Base-by-base conservation (phyloP, 1,140 invertebrate species). In the Whitmania pigra region DNA sequence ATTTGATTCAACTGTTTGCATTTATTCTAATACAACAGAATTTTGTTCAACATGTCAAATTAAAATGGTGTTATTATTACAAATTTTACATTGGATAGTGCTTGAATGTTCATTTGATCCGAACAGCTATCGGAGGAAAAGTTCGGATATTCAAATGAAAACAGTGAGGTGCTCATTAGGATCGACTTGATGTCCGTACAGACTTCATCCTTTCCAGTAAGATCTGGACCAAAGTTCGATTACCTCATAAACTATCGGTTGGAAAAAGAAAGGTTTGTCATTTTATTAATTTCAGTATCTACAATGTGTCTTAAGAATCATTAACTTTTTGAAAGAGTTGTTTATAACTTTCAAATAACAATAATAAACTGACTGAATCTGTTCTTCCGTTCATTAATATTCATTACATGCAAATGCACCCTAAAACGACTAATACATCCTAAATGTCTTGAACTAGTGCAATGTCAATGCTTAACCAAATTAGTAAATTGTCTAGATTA, bases 161-260 rank as follows among this genome's bases (percentile, higher is more conserved):
- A 29, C 20, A 63, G 71, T 15, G 73, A 74, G n/a, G 49, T 74
- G n/a, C 40, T 55, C 5, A 31, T 74, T 6, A 53, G 73, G 54
- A 55, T 74, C 13, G 63, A 74, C 53, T 55, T 74, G 31, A 25
- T 74, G 2, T 74, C 73, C 6, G 31, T 72, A 20, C 73, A 74
- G 67, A 72, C 70, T 2, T 54, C 70, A 36, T 66, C 73, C 15
- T 36, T 72, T 31, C 63, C 55, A 22, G 57, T 74, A 57, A 49
- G 73, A 29, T 67, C 73, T 9, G 54, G 73, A 53, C 73, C 73
- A 31, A 69, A 57, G 29, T 74, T 72, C 55, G 73, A 74, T n/a
- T 72, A 67, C 36, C 71, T 72, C 43, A 27, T 67, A 20, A 71
- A 74, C 17, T 71, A 74, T 53, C 70, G 68, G 11, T 36, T 74